Percentiles rank a stretch among this genome's conserved stretches.
phyloP scores from a whole-genome alignment of 2,888 invertebrate species.

The Zelleria hepariella region DNA sequence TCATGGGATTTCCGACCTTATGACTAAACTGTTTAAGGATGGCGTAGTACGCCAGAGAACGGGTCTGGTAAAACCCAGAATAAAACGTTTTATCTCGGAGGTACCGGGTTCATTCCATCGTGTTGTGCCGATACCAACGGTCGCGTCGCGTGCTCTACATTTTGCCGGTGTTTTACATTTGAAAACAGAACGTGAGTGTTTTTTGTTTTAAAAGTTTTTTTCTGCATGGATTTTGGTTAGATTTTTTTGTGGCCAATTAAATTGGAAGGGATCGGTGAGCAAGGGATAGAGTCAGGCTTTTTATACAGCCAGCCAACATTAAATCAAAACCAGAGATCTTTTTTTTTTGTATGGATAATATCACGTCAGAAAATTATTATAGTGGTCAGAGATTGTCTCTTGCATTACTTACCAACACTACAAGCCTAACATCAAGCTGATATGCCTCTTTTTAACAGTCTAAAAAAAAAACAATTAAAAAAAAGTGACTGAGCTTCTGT shows the following conservation, averaged over 20 bases:
- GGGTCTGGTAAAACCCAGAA: neutral
- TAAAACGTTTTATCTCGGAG: neutral
- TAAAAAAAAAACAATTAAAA: too few relatives aligned
- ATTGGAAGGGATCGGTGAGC: neutral
- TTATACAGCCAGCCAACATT: too few relatives aligned
- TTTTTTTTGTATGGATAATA: too few relatives aligned
- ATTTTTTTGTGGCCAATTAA: neutral
- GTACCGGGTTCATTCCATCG: neutral
- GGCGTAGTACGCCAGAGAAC: neutral
- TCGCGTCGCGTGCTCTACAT: neutral
- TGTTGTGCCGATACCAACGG: neutral
- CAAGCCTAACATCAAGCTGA: too few relatives aligned
- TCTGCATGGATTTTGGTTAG: neutral
- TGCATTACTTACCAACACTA: too few relatives aligned
- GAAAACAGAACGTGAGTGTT: neutral
- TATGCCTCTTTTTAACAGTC: too few relatives aligned
- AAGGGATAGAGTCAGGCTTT: too few relatives aligned
- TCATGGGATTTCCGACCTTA: neutral
- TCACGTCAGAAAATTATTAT: too few relatives aligned
- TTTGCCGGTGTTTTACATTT: neutral
- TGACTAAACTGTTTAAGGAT: neutral
- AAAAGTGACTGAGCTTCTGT: too few relatives aligned
- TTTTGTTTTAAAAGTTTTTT: neutral
- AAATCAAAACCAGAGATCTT: too few relatives aligned
- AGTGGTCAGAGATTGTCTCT: too few relatives aligned